Conservation (phyloP, 1,140 invertebrate genomes). For the Polypedilum pembai region DNA sequence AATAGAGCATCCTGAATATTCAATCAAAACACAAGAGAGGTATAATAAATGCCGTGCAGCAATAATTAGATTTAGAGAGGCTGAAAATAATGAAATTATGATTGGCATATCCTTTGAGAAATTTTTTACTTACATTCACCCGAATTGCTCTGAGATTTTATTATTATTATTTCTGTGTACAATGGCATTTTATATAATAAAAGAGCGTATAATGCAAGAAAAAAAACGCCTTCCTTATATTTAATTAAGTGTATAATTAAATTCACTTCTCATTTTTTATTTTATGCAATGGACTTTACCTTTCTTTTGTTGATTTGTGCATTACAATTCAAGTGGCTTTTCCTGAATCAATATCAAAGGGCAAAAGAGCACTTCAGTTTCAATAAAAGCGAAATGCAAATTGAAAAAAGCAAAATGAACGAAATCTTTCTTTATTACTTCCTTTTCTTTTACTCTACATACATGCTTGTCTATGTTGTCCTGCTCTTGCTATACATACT, state of each 20-base stretch:
- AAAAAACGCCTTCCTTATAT: background rate
- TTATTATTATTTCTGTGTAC: too few species aligned
- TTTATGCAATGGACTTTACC: background rate
- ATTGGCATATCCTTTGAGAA: conserved; percentile 25
- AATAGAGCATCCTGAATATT: conserved; percentile 15
- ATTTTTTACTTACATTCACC: background rate
- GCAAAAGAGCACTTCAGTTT: background rate
- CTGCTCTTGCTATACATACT: background rate
- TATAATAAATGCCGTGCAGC: background rate
- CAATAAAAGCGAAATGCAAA: conserved; percentile 1
- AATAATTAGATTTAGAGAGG: conserved; percentile 16
- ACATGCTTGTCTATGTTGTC: background rate
- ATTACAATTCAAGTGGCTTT: background rate
- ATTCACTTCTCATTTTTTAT: background rate
- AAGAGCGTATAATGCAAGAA: background rate
- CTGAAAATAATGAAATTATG: conserved; percentile 8
- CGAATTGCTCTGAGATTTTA: too few species aligned
- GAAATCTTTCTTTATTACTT: background rate
- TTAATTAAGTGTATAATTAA: conserved; percentile 15
- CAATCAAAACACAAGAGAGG: background rate
- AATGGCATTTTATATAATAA: too few species aligned
- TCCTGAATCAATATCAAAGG: conserved; percentile 18
- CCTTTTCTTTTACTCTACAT: background rate
- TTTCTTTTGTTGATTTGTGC: background rate
- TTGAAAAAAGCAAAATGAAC: too few species aligned